A percentile compares a stretch with the other conserved stretches of the same genome.
Evolutionary conservation across 64 coral and sea anemone genomes (phyloP).

Genomic region (Catalaphyllia jardinei): DNA sequence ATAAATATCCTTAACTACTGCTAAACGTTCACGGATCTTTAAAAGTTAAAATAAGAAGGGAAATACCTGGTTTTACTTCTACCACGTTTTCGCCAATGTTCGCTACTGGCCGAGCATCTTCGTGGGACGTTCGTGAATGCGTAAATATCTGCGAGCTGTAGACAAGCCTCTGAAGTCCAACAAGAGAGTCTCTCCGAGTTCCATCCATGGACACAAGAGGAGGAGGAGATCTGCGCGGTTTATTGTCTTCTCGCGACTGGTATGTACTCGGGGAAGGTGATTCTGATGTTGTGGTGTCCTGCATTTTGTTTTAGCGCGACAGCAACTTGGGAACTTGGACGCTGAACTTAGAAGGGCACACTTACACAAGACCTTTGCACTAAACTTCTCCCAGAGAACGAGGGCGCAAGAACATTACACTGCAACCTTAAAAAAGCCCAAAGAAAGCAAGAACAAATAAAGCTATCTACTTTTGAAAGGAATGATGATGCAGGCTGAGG

Average conservation of each 20-base stretch:
- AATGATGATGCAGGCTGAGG: not conserved
- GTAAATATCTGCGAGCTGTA: constrained; percentile 88
- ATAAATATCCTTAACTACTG: constrained; percentile 36
- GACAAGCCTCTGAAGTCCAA: constrained; percentile 84
- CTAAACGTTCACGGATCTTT: not conserved
- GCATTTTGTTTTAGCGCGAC: not conserved
- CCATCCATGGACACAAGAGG: constrained; percentile 70
- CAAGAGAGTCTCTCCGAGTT: constrained; percentile 73
- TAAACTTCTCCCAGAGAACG: not conserved
- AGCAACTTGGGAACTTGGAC: not conserved
- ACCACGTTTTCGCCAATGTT: constrained; percentile 32
- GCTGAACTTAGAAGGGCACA: not conserved
- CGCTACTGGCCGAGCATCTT: constrained; percentile 7
- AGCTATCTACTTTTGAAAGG: not conserved
- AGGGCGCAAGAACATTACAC: not conserved
- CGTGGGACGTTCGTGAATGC: constrained; percentile 33
- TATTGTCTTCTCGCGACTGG: constrained; percentile 55
- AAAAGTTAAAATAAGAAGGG: constrained; percentile 11
- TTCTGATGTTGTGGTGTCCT: not conserved
- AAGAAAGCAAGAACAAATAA: not conserved
- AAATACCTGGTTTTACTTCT: constrained; percentile 57
- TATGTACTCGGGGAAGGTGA: not conserved
- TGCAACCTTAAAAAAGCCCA: not conserved
- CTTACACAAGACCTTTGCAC: not conserved
- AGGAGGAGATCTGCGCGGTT: constrained; percentile 74